phyloP scores from a whole-genome alignment of 2,113 vertebrate species.

The Bagarius yarrelli region DNA sequence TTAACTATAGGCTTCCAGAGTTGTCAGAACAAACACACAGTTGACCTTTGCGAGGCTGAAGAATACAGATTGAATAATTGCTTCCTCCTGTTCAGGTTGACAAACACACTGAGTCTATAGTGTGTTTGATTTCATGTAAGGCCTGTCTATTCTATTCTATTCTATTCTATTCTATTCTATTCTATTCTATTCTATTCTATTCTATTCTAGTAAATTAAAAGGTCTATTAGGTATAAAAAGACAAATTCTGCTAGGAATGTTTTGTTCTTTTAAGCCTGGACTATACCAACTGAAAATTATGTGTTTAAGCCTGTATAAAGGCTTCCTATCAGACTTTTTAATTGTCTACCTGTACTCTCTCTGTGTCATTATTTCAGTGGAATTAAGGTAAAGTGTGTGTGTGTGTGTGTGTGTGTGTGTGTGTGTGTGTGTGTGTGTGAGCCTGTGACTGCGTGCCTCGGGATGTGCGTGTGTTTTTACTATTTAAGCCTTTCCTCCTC shows the following conservation, averaged over 20 bases:
- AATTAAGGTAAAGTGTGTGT: background rate
- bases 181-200: background rate
- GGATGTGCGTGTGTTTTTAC: background rate
- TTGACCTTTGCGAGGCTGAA: conserved; percentile 34
- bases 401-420: background rate
- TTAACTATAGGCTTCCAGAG: conserved; percentile 60
- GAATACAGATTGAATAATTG: conserved; percentile 10
- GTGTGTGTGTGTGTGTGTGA: background rate
- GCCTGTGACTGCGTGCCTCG: background rate
- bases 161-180: too few species aligned
- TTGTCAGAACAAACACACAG: conserved; percentile 57
- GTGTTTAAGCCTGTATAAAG: background rate
- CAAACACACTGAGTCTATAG: conserved; percentile 13
- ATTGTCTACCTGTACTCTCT: background rate
- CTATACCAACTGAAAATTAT: background rate
- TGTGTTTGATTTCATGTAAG: background rate
- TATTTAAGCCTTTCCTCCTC: background rate
- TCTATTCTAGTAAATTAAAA: too few species aligned
- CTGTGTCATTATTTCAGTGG: background rate
- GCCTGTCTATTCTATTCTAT: background rate
- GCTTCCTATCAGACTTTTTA: background rate
- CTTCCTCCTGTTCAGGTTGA: conserved; percentile 27
- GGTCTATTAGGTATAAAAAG: too few species aligned
- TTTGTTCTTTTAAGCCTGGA: background rate
- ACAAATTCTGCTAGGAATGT: background rate